Evolutionary conservation across 2,888 invertebrate genomes (phyloP), one percentile per base, ranked within the genome.

Genomic region (Nomada lathburiana): DNA sequence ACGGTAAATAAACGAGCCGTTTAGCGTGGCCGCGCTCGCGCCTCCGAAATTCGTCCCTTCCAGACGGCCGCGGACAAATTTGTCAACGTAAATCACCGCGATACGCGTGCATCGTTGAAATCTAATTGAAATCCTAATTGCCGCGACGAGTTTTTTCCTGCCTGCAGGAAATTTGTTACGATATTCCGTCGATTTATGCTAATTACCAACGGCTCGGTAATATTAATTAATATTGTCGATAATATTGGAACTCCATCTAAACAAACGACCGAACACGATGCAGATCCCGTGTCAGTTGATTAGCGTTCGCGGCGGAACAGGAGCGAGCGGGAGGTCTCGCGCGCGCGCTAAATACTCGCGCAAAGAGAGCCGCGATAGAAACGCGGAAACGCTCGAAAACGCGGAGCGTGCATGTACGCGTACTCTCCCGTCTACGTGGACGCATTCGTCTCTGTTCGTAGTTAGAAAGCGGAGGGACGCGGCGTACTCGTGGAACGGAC

Each of bases 221-320:
- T 90, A 89, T 89, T 89, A 90, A 91, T 91, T 91, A 90, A 90
- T 91, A 86, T 80, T 83, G 86, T 80, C 88, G 89, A 92, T 92
- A 92, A 93, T 92, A 92, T 92, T 91, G 90, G 91, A 91, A 91
- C 91, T 89, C 90, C 84, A 90, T 93, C 92, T 92, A 92, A 93
- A 92, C 91, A 92, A 93, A 93, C 91, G 91, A 86, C 85, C 89
- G 85, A 83, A 83, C 88, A 52, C 88, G 85, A 86, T 87, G 88
- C 86, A 86, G 82, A 81, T 82, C 88, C 88, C 67, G 85, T 82
- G 86, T 86, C 82, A 88, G 82, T 86, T 89, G 89, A 90, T 88
- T 89, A 90, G 89, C 89, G 88, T 84, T 77, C 77, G 68, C 47
- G 55, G 82, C 82, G 82, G 26, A 26, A 26, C 26, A 26, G 26